Percentiles rank a stretch among this genome's conserved stretches.
Evolutionary conservation across 2,888 invertebrate genomes (phyloP).

Genomic region (Oxycera nigricornis): DNA sequence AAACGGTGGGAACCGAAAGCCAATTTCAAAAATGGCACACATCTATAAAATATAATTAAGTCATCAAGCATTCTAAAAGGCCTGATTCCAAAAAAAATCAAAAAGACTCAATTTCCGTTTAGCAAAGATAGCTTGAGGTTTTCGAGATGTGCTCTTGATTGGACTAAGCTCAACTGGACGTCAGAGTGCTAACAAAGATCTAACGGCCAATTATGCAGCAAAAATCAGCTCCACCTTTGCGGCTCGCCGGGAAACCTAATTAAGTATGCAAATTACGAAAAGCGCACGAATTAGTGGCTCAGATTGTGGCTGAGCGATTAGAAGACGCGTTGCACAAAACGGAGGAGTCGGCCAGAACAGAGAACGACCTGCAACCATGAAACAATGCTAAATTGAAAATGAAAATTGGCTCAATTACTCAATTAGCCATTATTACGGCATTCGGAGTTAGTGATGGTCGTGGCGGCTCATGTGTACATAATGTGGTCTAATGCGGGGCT

Average conservation of each 20-base stretch:
- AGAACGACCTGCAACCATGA: not conserved
- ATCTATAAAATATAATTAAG: too few relatives aligned
- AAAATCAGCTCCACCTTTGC: not conserved
- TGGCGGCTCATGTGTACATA: not conserved
- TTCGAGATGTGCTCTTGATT: too few relatives aligned
- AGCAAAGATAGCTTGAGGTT: too few relatives aligned
- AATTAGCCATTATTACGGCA: conserved; percentile 28
- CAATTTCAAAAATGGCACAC: too few relatives aligned
- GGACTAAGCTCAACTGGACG: too few relatives aligned
- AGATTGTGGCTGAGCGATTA: not conserved
- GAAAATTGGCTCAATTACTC: conserved; percentile 23
- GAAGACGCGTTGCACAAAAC: not conserved
- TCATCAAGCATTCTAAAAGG: too few relatives aligned
- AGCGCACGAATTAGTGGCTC: not conserved
- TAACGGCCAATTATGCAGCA: not conserved
- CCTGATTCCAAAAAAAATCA: too few relatives aligned
- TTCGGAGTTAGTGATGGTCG: too few relatives aligned
- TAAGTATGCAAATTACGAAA: not conserved
- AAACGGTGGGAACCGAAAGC: too few relatives aligned
- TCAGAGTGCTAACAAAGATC: too few relatives aligned
- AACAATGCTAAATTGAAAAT: conserved; percentile 27
- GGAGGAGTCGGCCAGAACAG: too few relatives aligned
- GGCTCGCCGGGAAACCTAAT: not conserved
- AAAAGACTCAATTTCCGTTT: too few relatives aligned
- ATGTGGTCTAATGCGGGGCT: conserved; percentile 16